Base-by-base conservation (phyloP, 2,113 vertebrate genomes). In the Ursus arctos region DNA sequence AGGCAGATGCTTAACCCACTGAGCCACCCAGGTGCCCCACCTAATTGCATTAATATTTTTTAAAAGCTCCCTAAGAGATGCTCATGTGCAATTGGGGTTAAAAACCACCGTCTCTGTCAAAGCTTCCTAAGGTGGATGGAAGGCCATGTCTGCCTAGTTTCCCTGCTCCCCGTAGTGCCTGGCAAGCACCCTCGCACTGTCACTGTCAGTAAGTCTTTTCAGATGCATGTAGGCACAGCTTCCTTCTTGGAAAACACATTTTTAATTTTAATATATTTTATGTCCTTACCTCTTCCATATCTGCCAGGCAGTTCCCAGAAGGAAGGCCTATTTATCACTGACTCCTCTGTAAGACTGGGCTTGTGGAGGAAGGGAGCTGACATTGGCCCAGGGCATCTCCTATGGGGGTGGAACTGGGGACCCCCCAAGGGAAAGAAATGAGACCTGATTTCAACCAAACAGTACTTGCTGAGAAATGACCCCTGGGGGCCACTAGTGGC, bases 161-260 rank as follows among this genome's bases (percentile, higher is more conserved):
- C 71, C 26, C 14, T 33, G 4, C 10, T 57, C 12, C 21, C 3
- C 40, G 1, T 7, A 21, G 0, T 6, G 19, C 18, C 69, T 3
- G 31, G 47, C 43, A 9, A 63, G 57, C 47, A 49, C 19, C 22
- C 36, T 69, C 59, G 43, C 47, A 22, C 22, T 5, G 67, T 36
- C 49, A 28, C 40, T 61, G 53, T 40, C 40, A 28, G 11, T 40
- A 55, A 40, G 21, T n/a, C 16, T 55, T 36, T 88, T 24, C n/a
- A 21, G n/a, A 10, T 18, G 4, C 8, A 9, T 0, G 4, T 2
- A 4, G 6, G 2, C 21, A 5, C 9, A 40, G n/a, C 31, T 91
- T 93, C 63, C 40, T 84, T 65, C 47, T 91, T 71, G 63, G 49
- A 81, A 97, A 80, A 74, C 8, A 33, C 21, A 24, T 40, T 55